Conservation (phyloP, 2,888 invertebrate genomes). For the Helicoverpa assulta region DNA sequence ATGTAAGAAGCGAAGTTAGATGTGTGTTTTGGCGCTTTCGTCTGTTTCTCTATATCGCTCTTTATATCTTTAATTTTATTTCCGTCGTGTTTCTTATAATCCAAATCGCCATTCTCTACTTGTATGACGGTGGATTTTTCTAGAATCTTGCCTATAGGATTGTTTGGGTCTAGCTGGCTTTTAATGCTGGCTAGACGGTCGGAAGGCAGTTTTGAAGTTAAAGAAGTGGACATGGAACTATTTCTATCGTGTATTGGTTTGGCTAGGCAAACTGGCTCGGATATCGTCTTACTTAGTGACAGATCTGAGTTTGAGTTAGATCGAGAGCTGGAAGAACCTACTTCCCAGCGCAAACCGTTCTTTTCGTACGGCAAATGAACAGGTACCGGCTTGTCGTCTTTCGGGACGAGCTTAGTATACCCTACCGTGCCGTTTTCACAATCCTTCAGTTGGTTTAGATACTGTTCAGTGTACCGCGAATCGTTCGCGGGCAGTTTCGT, state of each 20-base stretch:
- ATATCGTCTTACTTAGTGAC: conserved; percentile 85
- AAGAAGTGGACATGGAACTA: conserved; percentile 79
- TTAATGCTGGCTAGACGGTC: conserved; percentile 86
- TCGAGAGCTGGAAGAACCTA: conserved; percentile 77
- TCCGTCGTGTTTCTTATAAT: conserved; percentile 66
- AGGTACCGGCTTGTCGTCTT: conserved; percentile 86
- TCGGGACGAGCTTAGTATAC: conserved; percentile 79
- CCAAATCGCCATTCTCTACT: conserved; percentile 82
- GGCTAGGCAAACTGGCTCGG: conserved; percentile 82
- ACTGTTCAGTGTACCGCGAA: conserved; percentile 80
- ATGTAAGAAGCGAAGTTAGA: conserved; percentile 92
- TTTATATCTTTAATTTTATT: conserved; percentile 76
- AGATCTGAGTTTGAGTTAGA: conserved; percentile 84
- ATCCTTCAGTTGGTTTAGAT: conserved; percentile 83
- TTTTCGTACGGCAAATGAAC: conserved; percentile 86
- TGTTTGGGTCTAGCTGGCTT: conserved; percentile 87
- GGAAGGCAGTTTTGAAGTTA: conserved; percentile 81
- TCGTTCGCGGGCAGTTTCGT: conserved; percentile 87
- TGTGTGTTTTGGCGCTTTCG: conserved; percentile 87
- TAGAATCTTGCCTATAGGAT: conserved; percentile 88
- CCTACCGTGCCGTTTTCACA: conserved; percentile 83
- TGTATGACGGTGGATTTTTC: conserved; percentile 88
- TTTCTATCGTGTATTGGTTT: conserved; percentile 78
- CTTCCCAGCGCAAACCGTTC: conserved; percentile 82
- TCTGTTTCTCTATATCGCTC: conserved; percentile 85